phyloP scores from a whole-genome alignment of 2,888 invertebrate species.

The Pachymerium ferrugineum region DNA sequence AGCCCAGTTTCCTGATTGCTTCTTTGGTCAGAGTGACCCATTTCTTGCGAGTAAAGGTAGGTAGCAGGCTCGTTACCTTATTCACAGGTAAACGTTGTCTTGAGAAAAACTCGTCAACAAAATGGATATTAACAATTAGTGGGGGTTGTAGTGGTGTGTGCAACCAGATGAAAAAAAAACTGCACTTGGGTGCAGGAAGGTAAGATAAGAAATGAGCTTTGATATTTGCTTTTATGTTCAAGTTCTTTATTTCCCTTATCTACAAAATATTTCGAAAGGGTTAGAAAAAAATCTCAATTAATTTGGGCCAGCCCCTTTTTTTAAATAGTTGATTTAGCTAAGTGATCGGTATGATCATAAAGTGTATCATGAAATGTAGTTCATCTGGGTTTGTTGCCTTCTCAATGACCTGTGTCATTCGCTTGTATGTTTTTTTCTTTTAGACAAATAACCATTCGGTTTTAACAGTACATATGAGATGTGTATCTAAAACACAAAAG shows the following conservation, averaged over 20 bases:
- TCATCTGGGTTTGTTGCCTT: conserved; percentile 28
- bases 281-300: too few species aligned
- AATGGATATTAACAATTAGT: too few species aligned
- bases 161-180: too few species aligned
- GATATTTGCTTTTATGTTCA: too few species aligned
- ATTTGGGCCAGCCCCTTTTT: too few species aligned
- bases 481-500: too few species aligned
- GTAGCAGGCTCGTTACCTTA: not conserved
- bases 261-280: not conserved
- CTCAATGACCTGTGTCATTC: conserved; percentile 26
- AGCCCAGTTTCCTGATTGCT: conserved; percentile 30
- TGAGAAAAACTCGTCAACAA: too few species aligned
- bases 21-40: conserved; percentile 28
- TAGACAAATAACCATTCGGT: not conserved
- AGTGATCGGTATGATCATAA: not conserved
- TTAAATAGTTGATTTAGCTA: not conserved
- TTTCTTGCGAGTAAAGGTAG: conserved; percentile 16
- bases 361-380: conserved; percentile 29
- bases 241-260: too few species aligned
- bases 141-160: too few species aligned
- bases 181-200: too few species aligned
- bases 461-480: too few species aligned
- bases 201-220: too few species aligned
- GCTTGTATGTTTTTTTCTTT: not conserved
- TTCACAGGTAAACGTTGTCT: not conserved